Evolutionary conservation across 2,797 vertebrate genomes (phyloP).

Genomic region (Heterohyrax brucei): DNA sequence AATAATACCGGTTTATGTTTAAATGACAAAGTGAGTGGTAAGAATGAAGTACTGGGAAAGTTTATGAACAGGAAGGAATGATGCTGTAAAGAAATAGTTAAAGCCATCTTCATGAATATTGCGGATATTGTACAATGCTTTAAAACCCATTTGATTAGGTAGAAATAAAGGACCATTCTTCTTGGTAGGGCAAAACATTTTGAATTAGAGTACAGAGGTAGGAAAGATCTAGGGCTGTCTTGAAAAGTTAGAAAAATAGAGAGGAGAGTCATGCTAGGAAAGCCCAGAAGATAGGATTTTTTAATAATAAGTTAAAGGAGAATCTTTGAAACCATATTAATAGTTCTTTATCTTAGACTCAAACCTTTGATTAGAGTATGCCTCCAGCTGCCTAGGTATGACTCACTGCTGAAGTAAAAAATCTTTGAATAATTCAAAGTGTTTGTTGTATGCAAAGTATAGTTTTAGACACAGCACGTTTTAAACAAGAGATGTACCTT

Average conservation of each 20-base stretch:
- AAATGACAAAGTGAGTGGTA: conserved; percentile 37
- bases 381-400: not conserved
- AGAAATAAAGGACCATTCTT: conserved; percentile 29
- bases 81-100: not conserved
- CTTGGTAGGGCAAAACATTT: not conserved
- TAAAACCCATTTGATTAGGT: not conserved
- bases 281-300: not conserved
- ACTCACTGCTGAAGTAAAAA: not conserved
- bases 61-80: not conserved
- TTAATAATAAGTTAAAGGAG: conserved; percentile 38
- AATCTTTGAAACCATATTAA: not conserved
- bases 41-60: not conserved
- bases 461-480: not conserved
- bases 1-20: conserved; percentile 6
- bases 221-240: not conserved
- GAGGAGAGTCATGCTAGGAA: not conserved
- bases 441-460: not conserved
- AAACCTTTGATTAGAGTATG: conserved; percentile 30
- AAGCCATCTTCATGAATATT: not conserved
- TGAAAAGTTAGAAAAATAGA: not conserved
- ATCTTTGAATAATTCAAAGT: conserved; percentile 9
- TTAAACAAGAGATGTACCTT: not conserved
- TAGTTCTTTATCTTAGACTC: conserved; percentile 27
- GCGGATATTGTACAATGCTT: conserved; percentile 6
- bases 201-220: not conserved